These are phyloP conservation scores for Candoia aspera DNA, from an alignment of 2,113 vertebrate species.

Conservation along the genomic window DNA sequence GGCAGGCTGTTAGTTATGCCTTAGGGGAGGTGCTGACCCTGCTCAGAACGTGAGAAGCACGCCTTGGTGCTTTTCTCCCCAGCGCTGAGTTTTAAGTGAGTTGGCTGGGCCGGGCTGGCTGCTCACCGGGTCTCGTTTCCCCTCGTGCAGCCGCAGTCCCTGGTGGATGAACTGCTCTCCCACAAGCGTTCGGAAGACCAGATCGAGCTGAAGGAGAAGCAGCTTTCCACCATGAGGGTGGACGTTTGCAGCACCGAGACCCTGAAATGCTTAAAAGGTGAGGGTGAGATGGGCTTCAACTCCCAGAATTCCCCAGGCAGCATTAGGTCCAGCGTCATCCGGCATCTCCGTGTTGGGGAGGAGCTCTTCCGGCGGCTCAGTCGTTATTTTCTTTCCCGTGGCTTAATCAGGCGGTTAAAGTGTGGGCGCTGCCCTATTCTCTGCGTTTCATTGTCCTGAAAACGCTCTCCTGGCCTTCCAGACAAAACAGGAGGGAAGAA, in stretches of 20 bases:
- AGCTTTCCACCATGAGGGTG: slow-evolving; percentile 87
- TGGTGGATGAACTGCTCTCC: slow-evolving; percentile 84
- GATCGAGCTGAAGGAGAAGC: slow-evolving; percentile 92
- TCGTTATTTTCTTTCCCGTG: accelerated
- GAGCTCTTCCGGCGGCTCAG: neutral
- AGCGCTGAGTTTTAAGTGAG: too few species aligned
- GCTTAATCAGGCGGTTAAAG: accelerated
- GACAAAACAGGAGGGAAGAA: slow-evolving; percentile 97
- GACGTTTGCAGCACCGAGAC: slow-evolving; percentile 95
- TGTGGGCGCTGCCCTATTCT: neutral
- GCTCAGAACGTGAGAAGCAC: neutral
- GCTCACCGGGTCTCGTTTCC: neutral
- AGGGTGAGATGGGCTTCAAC: neutral
- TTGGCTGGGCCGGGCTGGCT: too few species aligned
- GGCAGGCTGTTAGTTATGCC: neutral
- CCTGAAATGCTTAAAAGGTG: slow-evolving; percentile 95
- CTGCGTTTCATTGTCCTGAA: neutral
- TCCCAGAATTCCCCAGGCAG: too few species aligned
- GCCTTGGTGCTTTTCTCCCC: too few species aligned
- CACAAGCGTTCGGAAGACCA: slow-evolving; percentile 86
- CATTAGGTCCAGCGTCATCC: neutral
- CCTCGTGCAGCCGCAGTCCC: slow-evolving; percentile 81
- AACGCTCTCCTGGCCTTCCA: slow-evolving; percentile 50
- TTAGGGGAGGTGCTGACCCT: neutral
- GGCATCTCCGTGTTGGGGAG: too few species aligned